Conservation (phyloP, 2,888 invertebrate species). For the Tenthredo distinguenda region DNA sequence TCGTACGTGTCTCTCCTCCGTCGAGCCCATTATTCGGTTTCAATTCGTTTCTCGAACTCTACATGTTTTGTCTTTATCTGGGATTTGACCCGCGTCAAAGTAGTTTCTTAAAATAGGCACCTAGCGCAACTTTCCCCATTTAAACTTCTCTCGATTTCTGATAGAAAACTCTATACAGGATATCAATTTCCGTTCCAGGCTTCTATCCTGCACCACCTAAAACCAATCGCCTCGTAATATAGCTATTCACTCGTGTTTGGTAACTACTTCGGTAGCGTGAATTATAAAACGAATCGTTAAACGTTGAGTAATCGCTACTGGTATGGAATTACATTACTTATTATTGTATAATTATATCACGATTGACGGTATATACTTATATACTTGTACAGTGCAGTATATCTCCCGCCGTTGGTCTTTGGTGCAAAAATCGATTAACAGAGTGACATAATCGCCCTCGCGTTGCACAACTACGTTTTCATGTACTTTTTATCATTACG, state of each 20-base stretch:
- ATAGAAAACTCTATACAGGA: slow-evolving; percentile 31
- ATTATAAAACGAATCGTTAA: slow-evolving; percentile 37
- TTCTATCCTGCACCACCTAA: neutral
- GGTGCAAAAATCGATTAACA: slow-evolving; percentile 19
- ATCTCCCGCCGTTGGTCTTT: neutral
- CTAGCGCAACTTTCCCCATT: slow-evolving; percentile 49
- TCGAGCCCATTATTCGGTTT: neutral
- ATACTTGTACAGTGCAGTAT: neutral
- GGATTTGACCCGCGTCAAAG: slow-evolving; percentile 41
- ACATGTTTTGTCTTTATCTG: slow-evolving; percentile 29
- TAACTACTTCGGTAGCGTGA: slow-evolving; percentile 18
- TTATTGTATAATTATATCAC: slow-evolving; percentile 22
- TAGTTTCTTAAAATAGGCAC: slow-evolving; percentile 46
- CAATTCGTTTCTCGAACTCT: slow-evolving; percentile 17
- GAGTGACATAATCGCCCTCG: slow-evolving; percentile 25
- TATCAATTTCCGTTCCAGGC: slow-evolving; percentile 47
- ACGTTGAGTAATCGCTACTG: slow-evolving; percentile 13
- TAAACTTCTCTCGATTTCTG: slow-evolving; percentile 49
- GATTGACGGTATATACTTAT: neutral
- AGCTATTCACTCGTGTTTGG: slow-evolving; percentile 14
- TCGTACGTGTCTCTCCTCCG: neutral
- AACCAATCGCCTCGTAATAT: slow-evolving; percentile 42
- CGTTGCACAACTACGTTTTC: slow-evolving; percentile 17
- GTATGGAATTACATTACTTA: slow-evolving; percentile 15
- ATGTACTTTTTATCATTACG: neutral